These are phyloP conservation scores for Porphyrio hochstetteri DNA, from an alignment of 2,113 vertebrate genomes.

Conservation along the genomic window DNA sequence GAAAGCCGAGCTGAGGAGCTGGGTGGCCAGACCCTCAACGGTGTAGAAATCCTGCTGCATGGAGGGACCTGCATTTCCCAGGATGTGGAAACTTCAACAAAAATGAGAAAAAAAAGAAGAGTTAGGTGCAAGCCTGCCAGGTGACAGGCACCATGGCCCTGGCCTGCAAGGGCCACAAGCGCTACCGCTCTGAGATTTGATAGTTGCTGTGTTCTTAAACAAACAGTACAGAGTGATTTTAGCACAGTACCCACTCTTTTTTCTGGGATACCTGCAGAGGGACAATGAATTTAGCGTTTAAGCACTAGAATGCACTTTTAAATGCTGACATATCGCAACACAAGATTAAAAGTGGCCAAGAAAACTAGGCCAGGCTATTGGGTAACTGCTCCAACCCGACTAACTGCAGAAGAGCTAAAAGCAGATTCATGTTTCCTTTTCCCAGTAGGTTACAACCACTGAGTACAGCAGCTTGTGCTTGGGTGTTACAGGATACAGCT, in stretches of 20 bases:
- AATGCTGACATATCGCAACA: not conserved
- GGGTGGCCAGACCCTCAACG: constrained; percentile 82
- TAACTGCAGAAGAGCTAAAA: not conserved
- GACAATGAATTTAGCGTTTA: not conserved
- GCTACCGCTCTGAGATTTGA: not conserved
- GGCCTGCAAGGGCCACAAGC: not conserved
- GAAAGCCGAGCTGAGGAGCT: constrained; percentile 87
- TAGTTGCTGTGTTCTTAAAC: not conserved
- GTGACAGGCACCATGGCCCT: not conserved
- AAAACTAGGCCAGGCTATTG: not conserved
- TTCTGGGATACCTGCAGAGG: not conserved
- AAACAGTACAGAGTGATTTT: not conserved
- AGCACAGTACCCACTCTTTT: not conserved
- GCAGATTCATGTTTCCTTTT: not conserved
- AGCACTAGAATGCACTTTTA: not conserved
- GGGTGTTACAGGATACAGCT: not conserved
- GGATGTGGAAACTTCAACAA: constrained; percentile 84
- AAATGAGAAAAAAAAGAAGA: not conserved
- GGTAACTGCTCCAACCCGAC: not conserved
- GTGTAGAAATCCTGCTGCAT: constrained; percentile 94
- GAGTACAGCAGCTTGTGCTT: not conserved
- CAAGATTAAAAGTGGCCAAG: not conserved
- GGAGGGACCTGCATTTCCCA: constrained; percentile 87
- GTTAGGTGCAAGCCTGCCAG: not conserved
- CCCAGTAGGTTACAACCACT: not conserved